These are phyloP conservation scores for Myotis brandtii DNA, from an alignment of 2,113 vertebrate genomes.

Conservation along the genomic window DNA sequence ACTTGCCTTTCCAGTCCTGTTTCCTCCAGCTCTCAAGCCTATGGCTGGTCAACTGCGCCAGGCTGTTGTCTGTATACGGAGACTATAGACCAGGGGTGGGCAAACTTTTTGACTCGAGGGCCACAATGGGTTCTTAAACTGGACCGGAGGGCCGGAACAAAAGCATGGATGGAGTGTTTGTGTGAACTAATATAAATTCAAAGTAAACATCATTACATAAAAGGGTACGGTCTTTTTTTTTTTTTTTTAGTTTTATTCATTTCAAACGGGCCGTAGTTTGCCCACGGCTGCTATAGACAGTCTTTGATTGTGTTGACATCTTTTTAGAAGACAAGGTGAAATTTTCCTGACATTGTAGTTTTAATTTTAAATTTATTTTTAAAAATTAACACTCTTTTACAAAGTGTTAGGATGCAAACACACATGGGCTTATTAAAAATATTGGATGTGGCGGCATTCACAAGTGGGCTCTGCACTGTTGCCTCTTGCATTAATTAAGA, in stretches of 20 bases:
- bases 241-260: too few species aligned
- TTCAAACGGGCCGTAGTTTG: too few species aligned
- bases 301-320: not conserved
- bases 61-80: not conserved
- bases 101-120: too few species aligned
- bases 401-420: constrained; percentile 47
- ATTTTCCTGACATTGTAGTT: constrained; percentile 42
- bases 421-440: constrained; percentile 14
- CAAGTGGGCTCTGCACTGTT: not conserved
- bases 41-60: not conserved
- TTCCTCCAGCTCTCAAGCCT: not conserved
- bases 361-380: constrained; percentile 62
- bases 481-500: not conserved
- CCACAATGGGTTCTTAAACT: too few species aligned
- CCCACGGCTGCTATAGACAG: not conserved
- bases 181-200: too few species aligned
- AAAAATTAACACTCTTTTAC: constrained; percentile 70
- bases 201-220: too few species aligned
- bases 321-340: constrained; percentile 13
- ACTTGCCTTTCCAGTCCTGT: not conserved
- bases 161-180: too few species aligned
- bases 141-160: too few species aligned
- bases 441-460: not conserved
- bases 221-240: too few species aligned
- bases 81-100: too few species aligned